phyloP scores from a whole-genome alignment of 2,797 vertebrate genomes.

The Dermochelys coriacea region DNA sequence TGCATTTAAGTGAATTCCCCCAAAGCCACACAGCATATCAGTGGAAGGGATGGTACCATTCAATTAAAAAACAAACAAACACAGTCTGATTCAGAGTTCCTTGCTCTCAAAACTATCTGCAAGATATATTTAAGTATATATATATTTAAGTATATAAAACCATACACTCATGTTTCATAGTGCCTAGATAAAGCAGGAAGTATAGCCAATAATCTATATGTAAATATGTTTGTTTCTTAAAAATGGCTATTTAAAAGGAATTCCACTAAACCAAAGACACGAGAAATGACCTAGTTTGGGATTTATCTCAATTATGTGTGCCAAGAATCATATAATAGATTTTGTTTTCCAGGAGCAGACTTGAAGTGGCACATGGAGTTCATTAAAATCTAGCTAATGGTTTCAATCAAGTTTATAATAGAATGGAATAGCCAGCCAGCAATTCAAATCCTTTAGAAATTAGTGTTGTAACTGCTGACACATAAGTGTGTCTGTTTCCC shows the following conservation, averaged over 20 bases:
- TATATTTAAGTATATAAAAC: slow-evolving; percentile 36
- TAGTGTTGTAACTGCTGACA: slow-evolving; percentile 6
- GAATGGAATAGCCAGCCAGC: slow-evolving; percentile 37
- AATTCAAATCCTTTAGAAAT: slow-evolving; percentile 7
- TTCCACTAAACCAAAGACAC: slow-evolving; percentile 33
- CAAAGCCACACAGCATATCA: neutral
- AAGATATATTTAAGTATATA: slow-evolving; percentile 33
- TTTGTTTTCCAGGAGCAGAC: slow-evolving; percentile 2
- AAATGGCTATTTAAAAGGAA: slow-evolving; percentile 44
- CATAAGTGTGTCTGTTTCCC: slow-evolving; percentile 4
- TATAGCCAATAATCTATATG: slow-evolving; percentile 23
- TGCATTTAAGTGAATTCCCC: neutral
- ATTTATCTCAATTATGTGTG: slow-evolving; percentile 66
- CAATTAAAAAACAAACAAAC: accelerated
- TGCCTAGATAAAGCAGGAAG: slow-evolving; percentile 25
- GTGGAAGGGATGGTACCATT: neutral
- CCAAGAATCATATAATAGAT: slow-evolving; percentile 20
- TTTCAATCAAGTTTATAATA: slow-evolving; percentile 77
- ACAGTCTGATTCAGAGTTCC: neutral
- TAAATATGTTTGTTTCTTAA: slow-evolving; percentile 62
- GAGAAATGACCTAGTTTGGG: slow-evolving; percentile 17
- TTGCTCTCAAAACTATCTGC: neutral
- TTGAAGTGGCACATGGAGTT: slow-evolving; percentile 73
- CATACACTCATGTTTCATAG: neutral
- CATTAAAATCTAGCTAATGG: slow-evolving; percentile 76